Evolutionary conservation across 2,888 invertebrate genomes (phyloP).

Genomic region (Ametastegia equiseti): DNA sequence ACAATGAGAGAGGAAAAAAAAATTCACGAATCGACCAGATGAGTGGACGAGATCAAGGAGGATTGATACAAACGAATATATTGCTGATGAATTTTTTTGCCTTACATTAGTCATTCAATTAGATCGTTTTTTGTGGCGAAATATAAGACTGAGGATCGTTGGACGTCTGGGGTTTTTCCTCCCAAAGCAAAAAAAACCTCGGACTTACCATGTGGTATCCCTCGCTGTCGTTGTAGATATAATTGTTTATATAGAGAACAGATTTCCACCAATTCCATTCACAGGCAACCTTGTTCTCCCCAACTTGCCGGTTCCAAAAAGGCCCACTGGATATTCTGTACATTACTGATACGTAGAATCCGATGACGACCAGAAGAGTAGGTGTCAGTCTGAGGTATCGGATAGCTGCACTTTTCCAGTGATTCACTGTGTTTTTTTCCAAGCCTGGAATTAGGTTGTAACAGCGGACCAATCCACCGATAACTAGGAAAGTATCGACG

Average conservation of each 20-base stretch:
- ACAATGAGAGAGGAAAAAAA: too few relatives aligned
- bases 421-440: slow-evolving; percentile 39
- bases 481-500: slow-evolving; percentile 47
- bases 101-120: background rate
- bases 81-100: background rate
- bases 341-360: slow-evolving; percentile 81
- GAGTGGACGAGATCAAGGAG: background rate
- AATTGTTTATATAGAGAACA: slow-evolving; percentile 80
- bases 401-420: slow-evolving; percentile 24
- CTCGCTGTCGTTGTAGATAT: slow-evolving; percentile 80
- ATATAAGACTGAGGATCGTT: background rate
- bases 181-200: background rate
- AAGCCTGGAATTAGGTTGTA: slow-evolving; percentile 41
- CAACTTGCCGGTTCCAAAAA: slow-evolving; percentile 80
- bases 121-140: background rate
- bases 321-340: slow-evolving; percentile 80
- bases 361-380: slow-evolving; percentile 78
- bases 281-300: slow-evolving; percentile 80
- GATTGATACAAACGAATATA: background rate
- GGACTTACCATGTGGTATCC: slow-evolving; percentile 72
- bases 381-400: slow-evolving; percentile 78
- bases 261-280: slow-evolving; percentile 82
- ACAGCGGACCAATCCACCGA: slow-evolving; percentile 45
- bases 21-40: background rate
- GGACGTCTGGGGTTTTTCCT: background rate